Percentiles rank a stretch among this genome's conserved stretches.
These are phyloP conservation scores for Tricholauxania praeusta DNA, from an alignment of 2,888 invertebrate species.

Conservation along the genomic window DNA sequence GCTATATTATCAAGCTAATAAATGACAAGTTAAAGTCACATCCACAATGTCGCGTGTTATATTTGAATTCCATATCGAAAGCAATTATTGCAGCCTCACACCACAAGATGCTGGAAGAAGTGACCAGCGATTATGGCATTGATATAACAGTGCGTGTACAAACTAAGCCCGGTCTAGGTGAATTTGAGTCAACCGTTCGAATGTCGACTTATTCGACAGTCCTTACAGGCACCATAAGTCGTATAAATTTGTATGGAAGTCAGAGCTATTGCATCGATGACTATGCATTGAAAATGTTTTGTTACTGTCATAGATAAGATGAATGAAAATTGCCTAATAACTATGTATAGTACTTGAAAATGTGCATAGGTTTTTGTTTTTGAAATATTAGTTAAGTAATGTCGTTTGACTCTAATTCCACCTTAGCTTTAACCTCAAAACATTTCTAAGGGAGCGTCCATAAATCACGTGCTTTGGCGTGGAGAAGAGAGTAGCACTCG, in stretches of 20 bases:
- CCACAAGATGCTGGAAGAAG: conserved; percentile 61
- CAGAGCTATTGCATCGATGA: conserved; percentile 84
- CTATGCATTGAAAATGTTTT: conserved; percentile 81
- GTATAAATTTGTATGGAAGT: conserved; percentile 83
- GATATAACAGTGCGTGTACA: conserved; percentile 68
- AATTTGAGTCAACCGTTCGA: conserved; percentile 83
- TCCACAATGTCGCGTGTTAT: conserved; percentile 76
- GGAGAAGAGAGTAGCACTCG: too few species aligned
- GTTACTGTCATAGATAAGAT: conserved; percentile 74
- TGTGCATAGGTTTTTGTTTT: not conserved
- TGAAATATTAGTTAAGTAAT: too few species aligned
- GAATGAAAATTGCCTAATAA: not conserved
- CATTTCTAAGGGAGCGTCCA: too few species aligned
- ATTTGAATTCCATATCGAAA: conserved; percentile 73
- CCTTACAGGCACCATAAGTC: conserved; percentile 77
- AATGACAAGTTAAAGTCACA: conserved; percentile 74
- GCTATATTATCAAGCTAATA: conserved; percentile 74
- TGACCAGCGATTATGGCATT: conserved; percentile 60
- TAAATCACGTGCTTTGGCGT: too few species aligned
- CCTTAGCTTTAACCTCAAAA: too few species aligned
- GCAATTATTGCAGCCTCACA: conserved; percentile 73
- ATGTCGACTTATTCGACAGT: conserved; percentile 61
- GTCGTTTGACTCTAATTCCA: too few species aligned
- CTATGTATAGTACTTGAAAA: not conserved
- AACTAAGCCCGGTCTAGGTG: conserved; percentile 70